Evolutionary conservation across 2,113 vertebrate species (phyloP), one percentile per base, ranked within the genome.

Genomic region (Prietella phreatophila): DNA sequence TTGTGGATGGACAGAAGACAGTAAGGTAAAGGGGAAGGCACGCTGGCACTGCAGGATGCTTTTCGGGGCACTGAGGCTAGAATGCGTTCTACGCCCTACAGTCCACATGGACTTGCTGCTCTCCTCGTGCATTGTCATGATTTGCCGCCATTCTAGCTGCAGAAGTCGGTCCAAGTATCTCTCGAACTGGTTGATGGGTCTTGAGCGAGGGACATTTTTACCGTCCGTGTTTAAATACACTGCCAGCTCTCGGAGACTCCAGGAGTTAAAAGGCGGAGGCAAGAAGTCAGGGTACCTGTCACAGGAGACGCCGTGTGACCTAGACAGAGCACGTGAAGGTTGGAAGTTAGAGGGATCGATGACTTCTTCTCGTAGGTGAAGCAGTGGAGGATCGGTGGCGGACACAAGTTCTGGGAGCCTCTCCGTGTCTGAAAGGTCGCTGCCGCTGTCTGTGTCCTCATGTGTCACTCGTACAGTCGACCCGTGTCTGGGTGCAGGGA

Each of bases 341-440:
- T 93, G 92, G 25, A 93, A 89, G 60, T 92, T 93, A 0, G 91
- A 87, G 0, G 93, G 92, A 25, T 95, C 92, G 0, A 97, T 95
- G 85, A 97, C 94, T 89, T 99, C 98, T 0, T 97, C 96, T 58
- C 96, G 93, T 27, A 99, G 96, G 39, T 96, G 92, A 4, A 99
- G 97, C 27, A 95, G 94, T 0, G 97, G 96, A 0, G 96, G 97
- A 0, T 94, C 90, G 42, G 92, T 91, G 14, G 93, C 91, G 4
- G 93, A 93, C 0, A 93, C 91, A 0, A 92, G 93, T 5, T 92
- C 85, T 22, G 95, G 94, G 71, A 95, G 89, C 84, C 95, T 95
- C 86, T 99, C 97, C 0, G 96, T 96, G 83, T 98, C 97, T 0
- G 97, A 99, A 81, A 98, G 92, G 81, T 99, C 97, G 0, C 96